Conservation (phyloP, 2,888 invertebrate genomes). For the Chrysodeixis includens region DNA sequence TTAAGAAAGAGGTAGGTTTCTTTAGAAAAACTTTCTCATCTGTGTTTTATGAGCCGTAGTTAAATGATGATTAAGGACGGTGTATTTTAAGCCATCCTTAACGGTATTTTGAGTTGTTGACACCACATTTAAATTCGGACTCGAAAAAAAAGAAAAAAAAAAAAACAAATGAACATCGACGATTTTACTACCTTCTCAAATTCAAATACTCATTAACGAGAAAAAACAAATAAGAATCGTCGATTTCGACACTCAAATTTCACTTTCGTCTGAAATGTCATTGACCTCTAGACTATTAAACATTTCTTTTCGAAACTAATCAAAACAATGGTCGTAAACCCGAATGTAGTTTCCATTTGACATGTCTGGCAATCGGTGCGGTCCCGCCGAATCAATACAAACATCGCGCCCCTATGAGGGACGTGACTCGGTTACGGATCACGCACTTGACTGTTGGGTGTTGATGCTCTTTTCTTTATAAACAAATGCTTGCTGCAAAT, state of each 20-base stretch:
- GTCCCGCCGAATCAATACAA: slow-evolving; percentile 58
- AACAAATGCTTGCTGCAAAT: background rate
- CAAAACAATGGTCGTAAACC: slow-evolving; percentile 27
- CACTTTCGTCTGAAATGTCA: background rate
- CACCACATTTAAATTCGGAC: background rate
- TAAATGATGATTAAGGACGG: background rate
- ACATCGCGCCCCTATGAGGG: slow-evolving; percentile 65
- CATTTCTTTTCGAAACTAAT: slow-evolving; percentile 27
- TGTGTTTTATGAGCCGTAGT: slow-evolving; percentile 1
- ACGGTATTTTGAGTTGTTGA: background rate
- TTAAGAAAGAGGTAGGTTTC: background rate
- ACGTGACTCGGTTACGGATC: slow-evolving; percentile 64
- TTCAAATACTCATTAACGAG: no score
- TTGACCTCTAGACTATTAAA: slow-evolving; percentile 23
- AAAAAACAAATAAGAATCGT: background rate
- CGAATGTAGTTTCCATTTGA: slow-evolving; percentile 45
- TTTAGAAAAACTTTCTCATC: background rate
- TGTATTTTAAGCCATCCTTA: background rate
- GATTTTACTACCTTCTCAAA: no score
- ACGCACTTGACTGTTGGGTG: slow-evolving; percentile 41
- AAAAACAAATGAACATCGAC: no score
- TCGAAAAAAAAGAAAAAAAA: background rate
- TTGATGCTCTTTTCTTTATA: slow-evolving; percentile 34
- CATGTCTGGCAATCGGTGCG: slow-evolving; percentile 39
- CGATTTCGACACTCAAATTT: background rate